Evolutionary conservation across 2,797 vertebrate species (phyloP), one percentile per base, ranked within the genome.

Genomic region (Syngnathus rostellatus): DNA sequence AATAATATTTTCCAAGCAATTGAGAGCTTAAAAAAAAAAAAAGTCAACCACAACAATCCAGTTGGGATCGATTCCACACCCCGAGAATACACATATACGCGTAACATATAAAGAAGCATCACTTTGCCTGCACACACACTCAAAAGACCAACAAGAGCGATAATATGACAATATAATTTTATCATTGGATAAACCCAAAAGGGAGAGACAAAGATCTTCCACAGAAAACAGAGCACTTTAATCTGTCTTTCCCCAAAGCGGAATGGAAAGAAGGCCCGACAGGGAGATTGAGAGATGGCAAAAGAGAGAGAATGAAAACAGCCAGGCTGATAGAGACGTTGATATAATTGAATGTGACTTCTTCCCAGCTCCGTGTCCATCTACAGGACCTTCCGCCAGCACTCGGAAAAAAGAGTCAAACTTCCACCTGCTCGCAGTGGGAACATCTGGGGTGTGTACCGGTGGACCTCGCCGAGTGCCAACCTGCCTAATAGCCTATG

Each of bases 401-500:
- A 74, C 70, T 57, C 80, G 72, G 77, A 75, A 81, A 77, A 83
- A 83, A 66, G 82, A 80, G 72, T 74, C 81, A 81, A 74, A 73
- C 70, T 65, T 62, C 71, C 68, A 57, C 58, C 66, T 67, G 46
- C 72, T 46, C 72, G 65, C 71, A 60, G 73, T 73, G 63, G 65
- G 81, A 93, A 92, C 91, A 93, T 93, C 90, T 93, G 91, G 91
- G 88, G 88, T 84, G 85, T 87, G 86, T 83, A 87, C 83, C 86
- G 85, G 80, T 85, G 88, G 89, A 88, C 86, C 84, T 82, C 82
- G 85, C 81, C 88, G 80, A 81, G 88, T 90, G 92, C 91, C 91
- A 92, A 91, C 88, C 89, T 91, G 90, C 90, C 89, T 92, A 92
- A 92, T 92, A 92, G 92, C 88, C 91, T 92, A 93, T 92, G 90